Base-by-base conservation (phyloP, 2,888 invertebrate genomes). In the Cetonia aurata region DNA sequence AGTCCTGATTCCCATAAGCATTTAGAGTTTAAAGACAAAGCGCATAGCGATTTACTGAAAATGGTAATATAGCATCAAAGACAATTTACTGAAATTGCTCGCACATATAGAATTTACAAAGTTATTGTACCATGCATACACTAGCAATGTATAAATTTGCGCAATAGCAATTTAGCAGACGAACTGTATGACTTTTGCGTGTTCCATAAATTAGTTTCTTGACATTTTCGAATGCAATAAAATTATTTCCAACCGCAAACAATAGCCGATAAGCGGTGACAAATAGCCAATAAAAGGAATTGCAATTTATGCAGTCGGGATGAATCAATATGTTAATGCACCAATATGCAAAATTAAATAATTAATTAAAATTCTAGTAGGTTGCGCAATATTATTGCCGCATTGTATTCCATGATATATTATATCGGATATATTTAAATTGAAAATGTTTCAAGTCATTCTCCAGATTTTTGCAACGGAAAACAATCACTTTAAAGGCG, bases 181-280 rank as follows among this genome's bases (percentile, higher is more conserved):
- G 37, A 13, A 56, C 4, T 25, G 4, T 56, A 13, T 56, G 37
- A 25, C 53, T 19, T 10, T 31, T 15, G 37, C 37, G 33, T 56
- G 37, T 15, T 37, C 10, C 56, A 56, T 56, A 56, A 56, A 56
- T 56, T 56, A 56, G 37, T 13, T 37, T 37, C 56, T 56, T 56
- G 56, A 17, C 56, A 56, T 41, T 56, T 56, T 37, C 56, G 53
- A 25, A 25, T 19, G 53, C 37, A 42, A 13, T 56, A 56, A 56
- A 37, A 56, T 56, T 42, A 56, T 37, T 37, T 37, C 37, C 33
- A 33, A 13, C 8, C 15, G 56, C 56, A 56, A 41, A 13, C 56
- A 42, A 56, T 56, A 37, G 56, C 10, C 37, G 12, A 41, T 56
- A 56, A 56, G n/a, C 13, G 6, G 15, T 15, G 56, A 13, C 9